Evolutionary conservation across 1,140 invertebrate genomes (phyloP), one percentile per base, ranked within the genome.

Genomic region (Drosophila novamexicana): DNA sequence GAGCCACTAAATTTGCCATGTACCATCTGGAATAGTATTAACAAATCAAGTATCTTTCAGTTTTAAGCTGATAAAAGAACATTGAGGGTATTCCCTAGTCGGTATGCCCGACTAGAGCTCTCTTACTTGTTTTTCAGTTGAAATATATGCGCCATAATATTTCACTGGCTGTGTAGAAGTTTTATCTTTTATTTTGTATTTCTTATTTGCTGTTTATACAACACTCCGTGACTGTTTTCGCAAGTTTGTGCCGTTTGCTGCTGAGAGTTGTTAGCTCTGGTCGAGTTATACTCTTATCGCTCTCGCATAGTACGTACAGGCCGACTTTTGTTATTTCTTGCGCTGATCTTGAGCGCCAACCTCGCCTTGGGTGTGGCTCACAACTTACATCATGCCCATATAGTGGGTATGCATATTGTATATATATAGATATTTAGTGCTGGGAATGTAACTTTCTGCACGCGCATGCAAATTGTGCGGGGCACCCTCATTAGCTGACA

Each of bases 151-250:
- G 9, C 39, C 39, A 40, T 40, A 12, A 40, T 40, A 40, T 40
- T 71, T 78, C 63, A 69, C 50, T 74, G 67, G 62, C 59, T 64
- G 61, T 72, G 62, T 77, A 83, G 72, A 75, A 83, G 74, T 75
- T 54, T 68, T 47, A 49, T 49, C 57, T 52, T 54, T 40, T 62
- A 14, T 44, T 69, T 7, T 18, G 16, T 50, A 32, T 56, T 62
- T 40, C 1, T 45, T 58, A 1, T 18, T 68, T 42, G 44, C 40
- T 79, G 64, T 82, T 88, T 81, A 56, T 71, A 70, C 72, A 85
- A 72, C 70, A 65, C 71, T 49, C 54, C 68, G 76, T 86, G 83
- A 82, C 79, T 77, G 75, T 88, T 86, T 86, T 86, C 69, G 83
- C 83, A 82, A 88, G 79, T 82, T 81, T 56, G 5, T 36, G 42